Conservation (phyloP, 2,888 invertebrate genomes). For the Matsumyia berberina region DNA sequence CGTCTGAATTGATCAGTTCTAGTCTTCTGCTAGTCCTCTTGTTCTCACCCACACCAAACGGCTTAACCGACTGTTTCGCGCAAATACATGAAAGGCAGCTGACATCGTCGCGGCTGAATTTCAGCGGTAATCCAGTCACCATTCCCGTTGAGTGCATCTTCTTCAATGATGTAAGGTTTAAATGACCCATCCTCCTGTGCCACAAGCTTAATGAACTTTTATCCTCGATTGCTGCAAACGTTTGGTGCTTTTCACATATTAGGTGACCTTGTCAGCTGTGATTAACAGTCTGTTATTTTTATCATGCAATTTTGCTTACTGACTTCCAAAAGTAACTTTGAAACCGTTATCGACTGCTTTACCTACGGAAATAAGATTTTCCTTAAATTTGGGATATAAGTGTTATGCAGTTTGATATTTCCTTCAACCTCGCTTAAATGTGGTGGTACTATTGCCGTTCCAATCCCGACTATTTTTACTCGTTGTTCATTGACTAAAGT, state of each 20-base stretch:
- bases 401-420: no score
- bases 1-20: conserved; percentile 32
- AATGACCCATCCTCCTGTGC: conserved; percentile 45
- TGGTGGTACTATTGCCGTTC: no score
- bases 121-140: conserved; percentile 28
- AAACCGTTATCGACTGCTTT: not conserved
- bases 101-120: conserved; percentile 12
- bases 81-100: conserved; percentile 12
- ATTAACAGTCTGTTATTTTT: not conserved
- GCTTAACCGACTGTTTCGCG: conserved; percentile 16
- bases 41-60: not conserved
- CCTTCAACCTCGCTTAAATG: no score
- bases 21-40: conserved; percentile 19
- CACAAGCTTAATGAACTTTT: conserved; percentile 19
- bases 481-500: conserved; percentile 17
- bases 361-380: not conserved
- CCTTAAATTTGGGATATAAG: not conserved
- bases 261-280: not conserved
- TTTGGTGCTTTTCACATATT: no score
- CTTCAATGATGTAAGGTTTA: conserved; percentile 34
- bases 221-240: not conserved
- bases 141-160: conserved; percentile 31
- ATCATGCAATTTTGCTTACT: not conserved
- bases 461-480: no score
- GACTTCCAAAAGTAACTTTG: not conserved